phyloP scores from a whole-genome alignment of 1,140 invertebrate species.

The Hesperophylax magnus region DNA sequence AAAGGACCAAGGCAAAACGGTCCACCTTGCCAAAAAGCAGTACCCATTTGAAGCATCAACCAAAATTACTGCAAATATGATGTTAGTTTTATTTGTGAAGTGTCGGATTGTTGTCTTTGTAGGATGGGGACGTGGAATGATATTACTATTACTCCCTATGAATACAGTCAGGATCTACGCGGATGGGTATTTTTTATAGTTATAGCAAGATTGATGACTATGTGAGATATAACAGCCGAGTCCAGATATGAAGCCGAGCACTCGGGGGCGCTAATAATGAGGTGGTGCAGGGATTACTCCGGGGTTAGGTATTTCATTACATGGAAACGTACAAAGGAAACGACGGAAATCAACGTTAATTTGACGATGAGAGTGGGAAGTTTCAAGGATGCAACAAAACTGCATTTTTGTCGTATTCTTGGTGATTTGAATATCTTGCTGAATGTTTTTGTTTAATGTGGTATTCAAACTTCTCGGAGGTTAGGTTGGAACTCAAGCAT shows the following conservation, averaged over 20 bases:
- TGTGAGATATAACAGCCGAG: not conserved
- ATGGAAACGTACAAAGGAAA: not conserved
- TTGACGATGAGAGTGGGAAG: too few relatives aligned
- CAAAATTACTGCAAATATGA: not conserved
- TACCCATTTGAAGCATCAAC: not conserved
- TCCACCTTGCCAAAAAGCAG: not conserved
- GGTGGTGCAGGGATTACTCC: not conserved
- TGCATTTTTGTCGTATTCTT: too few relatives aligned
- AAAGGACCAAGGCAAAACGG: not conserved
- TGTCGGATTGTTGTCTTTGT: not conserved
- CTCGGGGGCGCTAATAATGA: constrained; percentile 10
- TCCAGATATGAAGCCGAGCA: constrained; percentile 2
- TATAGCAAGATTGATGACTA: constrained; percentile 1
- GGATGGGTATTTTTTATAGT: not conserved
- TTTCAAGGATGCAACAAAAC: too few relatives aligned
- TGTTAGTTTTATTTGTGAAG: not conserved
- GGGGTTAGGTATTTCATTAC: not conserved
- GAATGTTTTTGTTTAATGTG: too few relatives aligned
- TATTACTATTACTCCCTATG: constrained; percentile 6
- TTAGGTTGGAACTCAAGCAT: too few relatives aligned
- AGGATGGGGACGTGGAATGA: not conserved
- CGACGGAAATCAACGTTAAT: too few relatives aligned
- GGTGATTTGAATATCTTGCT: too few relatives aligned
- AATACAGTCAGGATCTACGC: not conserved
- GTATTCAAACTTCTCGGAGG: too few relatives aligned